Conservation (phyloP, 1,140 invertebrate species). For the Antheraea pernyi region DNA sequence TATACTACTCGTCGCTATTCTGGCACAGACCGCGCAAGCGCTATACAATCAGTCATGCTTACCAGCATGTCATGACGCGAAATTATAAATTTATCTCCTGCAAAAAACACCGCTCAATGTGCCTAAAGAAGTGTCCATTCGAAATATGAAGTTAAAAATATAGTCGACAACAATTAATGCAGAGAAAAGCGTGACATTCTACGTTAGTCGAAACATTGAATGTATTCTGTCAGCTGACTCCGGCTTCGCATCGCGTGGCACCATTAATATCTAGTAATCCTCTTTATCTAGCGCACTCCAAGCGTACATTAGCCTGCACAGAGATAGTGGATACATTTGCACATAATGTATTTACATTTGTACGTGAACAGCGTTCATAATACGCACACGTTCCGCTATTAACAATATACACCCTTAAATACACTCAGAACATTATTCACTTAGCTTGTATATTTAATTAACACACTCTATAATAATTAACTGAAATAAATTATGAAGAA, state of each 20-base stretch:
- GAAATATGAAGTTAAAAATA: neutral
- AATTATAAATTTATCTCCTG: too few relatives aligned
- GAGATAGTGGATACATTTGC: neutral
- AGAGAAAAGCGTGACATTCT: neutral
- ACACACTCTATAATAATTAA: too few relatives aligned
- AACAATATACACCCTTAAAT: neutral
- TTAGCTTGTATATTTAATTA: too few relatives aligned
- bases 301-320: neutral
- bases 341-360: conserved; percentile 8
- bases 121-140: too few relatives aligned
- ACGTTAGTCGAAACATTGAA: neutral
- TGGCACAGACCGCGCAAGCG: too few relatives aligned
- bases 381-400: neutral
- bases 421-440: neutral
- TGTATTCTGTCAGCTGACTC: neutral
- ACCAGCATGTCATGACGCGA: too few relatives aligned
- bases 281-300: conserved; percentile 31
- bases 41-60: too few relatives aligned
- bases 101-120: too few relatives aligned
- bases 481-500: too few relatives aligned
- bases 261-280: conserved; percentile 48
- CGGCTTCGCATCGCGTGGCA: conserved; percentile 8
- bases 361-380: neutral
- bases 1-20: too few relatives aligned
- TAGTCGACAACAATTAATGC: neutral